Base-by-base conservation (phyloP, 2,888 invertebrate species). In the Macaria notata region DNA sequence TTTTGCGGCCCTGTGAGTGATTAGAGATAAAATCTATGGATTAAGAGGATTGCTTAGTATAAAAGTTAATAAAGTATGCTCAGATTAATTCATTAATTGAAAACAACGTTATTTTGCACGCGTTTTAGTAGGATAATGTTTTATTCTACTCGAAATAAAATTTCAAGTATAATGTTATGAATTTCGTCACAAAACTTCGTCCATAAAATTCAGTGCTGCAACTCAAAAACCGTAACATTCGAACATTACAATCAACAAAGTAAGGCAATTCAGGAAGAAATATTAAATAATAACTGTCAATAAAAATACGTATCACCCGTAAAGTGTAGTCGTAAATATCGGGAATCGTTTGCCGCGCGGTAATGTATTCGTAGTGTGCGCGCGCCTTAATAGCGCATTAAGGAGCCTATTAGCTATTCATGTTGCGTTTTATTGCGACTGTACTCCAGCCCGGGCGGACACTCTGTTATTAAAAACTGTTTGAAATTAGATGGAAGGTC, bases 241-340 rank as follows among this genome's bases (percentile, higher is more conserved):
- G 48, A 55, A 55, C 56, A 66, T 64, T 62, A 68, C 67, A 69
- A 69, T 71, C 73, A 70, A 72, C 75, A 73, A 75, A 76, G 73
- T 73, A 68, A 72, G 70, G 75, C 76, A 65, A 64, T 76, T 73
- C 73, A 81, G 84, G 83, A 83, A 84, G 84, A 80, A 74, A 83
- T 78, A 81, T 75, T 72, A 79, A 83, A 84, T 79, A 74, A 78
- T 82, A 81, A 83, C 78, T 79, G 81, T 79, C 84, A 77, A 83
- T 82, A 82, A 85, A 83, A 75, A 68, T 68, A 72, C 75, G 69
- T 76, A 79, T 76, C 76, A 68, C 67, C 70, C 70, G 68, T 69
- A 71, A 78, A 78, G 75, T 79, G 76, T 74, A 68, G 69, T 79
- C 78, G 73, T 81, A 79, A 81, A 82, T 76, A 79, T 74, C 66